Evolutionary conservation across 2,113 vertebrate genomes (phyloP), one percentile per base, ranked within the genome.

Genomic region (Equus przewalskii): DNA sequence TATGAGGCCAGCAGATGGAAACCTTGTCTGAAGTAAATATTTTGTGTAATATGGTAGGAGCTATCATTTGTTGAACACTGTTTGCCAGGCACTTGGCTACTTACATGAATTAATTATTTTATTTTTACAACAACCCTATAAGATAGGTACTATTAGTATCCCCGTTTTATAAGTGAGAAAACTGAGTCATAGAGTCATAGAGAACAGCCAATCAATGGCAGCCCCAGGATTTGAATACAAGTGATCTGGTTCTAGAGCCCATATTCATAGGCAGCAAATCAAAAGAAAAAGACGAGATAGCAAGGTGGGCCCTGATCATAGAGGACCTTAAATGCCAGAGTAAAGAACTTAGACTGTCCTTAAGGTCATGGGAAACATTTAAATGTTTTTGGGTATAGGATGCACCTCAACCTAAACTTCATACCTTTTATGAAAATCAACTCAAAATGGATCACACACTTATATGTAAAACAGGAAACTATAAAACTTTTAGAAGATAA

Each of bases 381-480:
- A 64, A 28, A 80, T 16, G 24, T 56, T 36, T 72, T 72, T 56
- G 36, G 46, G 22, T 92, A 56, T 22, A 72, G n/a, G 4, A 80
- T 62, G 56, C 87, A 49, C 65, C 49, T 70, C 83, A 56, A 87
- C 41, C 33, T 86, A 86, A 96, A 81, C 75, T 87, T 78, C 7
- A 70, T 26, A 72, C 6, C 6, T 83, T 70, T 46, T 36, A 51
- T 69, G 84, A 86, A 92, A 81, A 75, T 70, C 56, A 97, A 86
- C 44, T 73, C 67, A 86, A 90, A 96, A 44, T 91, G 30, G 13
- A 72, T 86, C 10, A 86, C 28, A 81, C 11, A 81, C 10, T 83
- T 51, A 92, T 73, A 89, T 89, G 16, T n/a, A 93, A 89, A 93
- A 73, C 13, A 11, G 86, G 9, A 93, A 93, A 86, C 51, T 70